A percentile compares a stretch with the other conserved stretches of the same genome.
These are phyloP conservation scores for Poeciliopsis prolifica DNA, from an alignment of 2,113 vertebrate species.

Conservation along the genomic window DNA sequence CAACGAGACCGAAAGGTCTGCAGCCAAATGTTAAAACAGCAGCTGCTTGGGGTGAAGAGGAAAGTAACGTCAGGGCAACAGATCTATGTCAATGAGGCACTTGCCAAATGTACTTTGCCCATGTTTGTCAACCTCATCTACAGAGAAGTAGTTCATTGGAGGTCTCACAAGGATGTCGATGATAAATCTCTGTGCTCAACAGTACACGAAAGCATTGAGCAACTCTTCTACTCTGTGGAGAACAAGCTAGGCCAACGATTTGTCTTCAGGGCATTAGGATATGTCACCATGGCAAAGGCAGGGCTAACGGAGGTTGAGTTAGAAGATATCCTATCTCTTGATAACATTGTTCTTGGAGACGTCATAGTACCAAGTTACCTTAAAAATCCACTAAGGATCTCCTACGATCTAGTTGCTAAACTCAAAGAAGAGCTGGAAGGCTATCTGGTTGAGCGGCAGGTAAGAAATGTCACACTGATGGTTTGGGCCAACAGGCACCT, in stretches of 20 bases:
- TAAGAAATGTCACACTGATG: slow-evolving; percentile 91
- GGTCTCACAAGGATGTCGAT: slow-evolving; percentile 97
- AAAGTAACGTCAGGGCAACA: slow-evolving; percentile 99
- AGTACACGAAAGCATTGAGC: slow-evolving; percentile 97
- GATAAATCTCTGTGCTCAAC: slow-evolving; percentile 93
- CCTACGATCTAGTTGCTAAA: slow-evolving; percentile 90
- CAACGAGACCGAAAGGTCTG: slow-evolving; percentile 94
- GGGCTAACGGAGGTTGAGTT: slow-evolving; percentile 96
- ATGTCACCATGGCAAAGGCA: slow-evolving; percentile 95
- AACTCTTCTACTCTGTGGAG: slow-evolving; percentile 94
- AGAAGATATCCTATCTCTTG: slow-evolving; percentile 95
- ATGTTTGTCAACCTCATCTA: slow-evolving; percentile 99
- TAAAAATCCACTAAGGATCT: slow-evolving; percentile 89
- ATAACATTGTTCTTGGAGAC: slow-evolving; percentile 92
- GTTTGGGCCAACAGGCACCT: slow-evolving; percentile 98
- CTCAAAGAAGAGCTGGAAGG: slow-evolving; percentile 95
- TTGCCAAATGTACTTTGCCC: slow-evolving; percentile 95
- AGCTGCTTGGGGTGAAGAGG: slow-evolving; percentile 90
- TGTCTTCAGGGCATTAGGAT: slow-evolving; percentile 92
- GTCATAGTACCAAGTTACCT: slow-evolving; percentile 84
- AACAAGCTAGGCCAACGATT: slow-evolving; percentile 89
- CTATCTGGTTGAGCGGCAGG: slow-evolving; percentile 93
- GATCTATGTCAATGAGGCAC: slow-evolving; percentile 96
- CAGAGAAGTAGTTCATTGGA: slow-evolving; percentile 92
- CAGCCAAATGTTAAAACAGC: slow-evolving; percentile 97